Evolutionary conservation across 30 jellyfish, hydroid and myxozoan species (phyloP), one percentile per base, ranked within the genome.

Genomic region (Pseudorhiza aurosa): DNA sequence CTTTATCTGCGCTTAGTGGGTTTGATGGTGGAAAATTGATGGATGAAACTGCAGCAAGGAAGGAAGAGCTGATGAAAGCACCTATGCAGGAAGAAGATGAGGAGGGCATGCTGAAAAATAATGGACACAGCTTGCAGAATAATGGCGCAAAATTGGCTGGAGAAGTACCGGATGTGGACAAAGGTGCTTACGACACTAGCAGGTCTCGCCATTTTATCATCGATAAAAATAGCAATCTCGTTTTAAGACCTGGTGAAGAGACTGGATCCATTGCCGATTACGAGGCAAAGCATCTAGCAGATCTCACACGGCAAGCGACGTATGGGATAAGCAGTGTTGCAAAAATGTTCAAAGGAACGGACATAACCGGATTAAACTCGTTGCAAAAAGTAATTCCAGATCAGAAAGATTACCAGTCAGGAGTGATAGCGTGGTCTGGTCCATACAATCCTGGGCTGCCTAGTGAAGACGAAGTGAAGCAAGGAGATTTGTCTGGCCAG

Each of bases 401-500:
- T 33, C 64, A 67, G 10, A 64, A 80, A 15, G 84, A 70, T 51
- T 30, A 42, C 35, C 91, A 42, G 53, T 70, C 91, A 0, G 91
- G 84, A 7, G 43, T 65, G 30, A 80, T 80, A 19, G 91, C 84
- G 5, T 80, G 91, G 91, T 39, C 84, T 27, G 91, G 91, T 29
- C 47, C 83, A 58, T 39, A 80, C 32, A 80, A 80, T 49, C 84
- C 91, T 11, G 91, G 84, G 0, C 21, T 80, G 11, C 84, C 91
- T 14, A 70, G 44, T 42, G 84, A 46, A 51, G 91, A 65, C 22
- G 73, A 45, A 31, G 21, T 80, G 60, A 80, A 80, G 71, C 63
- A 21, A 21, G 36, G 55, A 21, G 91, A 80, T 29, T 24, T 62
- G 10, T 46, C 75, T n/a, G 91, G 84, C 0, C 91, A 80, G 57